A percentile compares a stretch with the other conserved stretches of the same genome.
Evolutionary conservation across 1,140 invertebrate species (phyloP).

Genomic region (Apis laboriosa): DNA sequence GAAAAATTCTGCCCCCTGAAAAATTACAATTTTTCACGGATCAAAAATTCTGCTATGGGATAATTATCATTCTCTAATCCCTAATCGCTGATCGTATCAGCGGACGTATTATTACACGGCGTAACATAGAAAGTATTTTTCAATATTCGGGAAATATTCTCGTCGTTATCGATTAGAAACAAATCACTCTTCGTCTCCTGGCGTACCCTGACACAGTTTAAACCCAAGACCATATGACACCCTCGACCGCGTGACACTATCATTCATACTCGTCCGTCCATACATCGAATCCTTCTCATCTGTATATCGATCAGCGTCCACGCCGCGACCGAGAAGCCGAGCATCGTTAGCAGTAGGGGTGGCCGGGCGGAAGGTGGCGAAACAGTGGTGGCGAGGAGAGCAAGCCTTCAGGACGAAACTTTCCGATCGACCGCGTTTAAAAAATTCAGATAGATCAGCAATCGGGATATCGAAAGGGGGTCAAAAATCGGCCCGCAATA

Average conservation of each 20-base stretch:
- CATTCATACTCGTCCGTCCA: constrained; percentile 62
- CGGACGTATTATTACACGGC: too few relatives aligned
- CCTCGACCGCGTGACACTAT: constrained; percentile 64
- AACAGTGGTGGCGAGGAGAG: constrained; percentile 50
- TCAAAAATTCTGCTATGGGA: not conserved
- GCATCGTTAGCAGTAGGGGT: not conserved
- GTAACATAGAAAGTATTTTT: too few relatives aligned
- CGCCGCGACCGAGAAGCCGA: constrained; percentile 26
- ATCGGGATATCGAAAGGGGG: not conserved
- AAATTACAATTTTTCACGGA: not conserved
- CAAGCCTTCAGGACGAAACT: constrained; percentile 29
- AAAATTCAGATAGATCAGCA: not conserved
- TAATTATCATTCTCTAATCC: not conserved
- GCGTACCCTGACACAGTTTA: constrained; percentile 52
- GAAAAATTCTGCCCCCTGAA: not conserved
- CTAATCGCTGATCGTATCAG: too few relatives aligned
- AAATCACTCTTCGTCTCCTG: constrained; percentile 34
- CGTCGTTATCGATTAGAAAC: constrained; percentile 24
- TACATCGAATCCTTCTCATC: constrained; percentile 58
- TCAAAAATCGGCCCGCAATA: not conserved
- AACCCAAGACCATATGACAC: constrained; percentile 56
- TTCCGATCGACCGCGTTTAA: constrained; percentile 16
- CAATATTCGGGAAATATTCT: too few relatives aligned
- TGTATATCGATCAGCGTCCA: constrained; percentile 53
- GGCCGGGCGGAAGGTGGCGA: constrained; percentile 19